A percentile compares a stretch with the other conserved stretches of the same genome.
These are phyloP conservation scores for Axinella damicornis DNA, from an alignment of 37 sponge, comb jelly and placozoan species.

Conservation along the genomic window DNA sequence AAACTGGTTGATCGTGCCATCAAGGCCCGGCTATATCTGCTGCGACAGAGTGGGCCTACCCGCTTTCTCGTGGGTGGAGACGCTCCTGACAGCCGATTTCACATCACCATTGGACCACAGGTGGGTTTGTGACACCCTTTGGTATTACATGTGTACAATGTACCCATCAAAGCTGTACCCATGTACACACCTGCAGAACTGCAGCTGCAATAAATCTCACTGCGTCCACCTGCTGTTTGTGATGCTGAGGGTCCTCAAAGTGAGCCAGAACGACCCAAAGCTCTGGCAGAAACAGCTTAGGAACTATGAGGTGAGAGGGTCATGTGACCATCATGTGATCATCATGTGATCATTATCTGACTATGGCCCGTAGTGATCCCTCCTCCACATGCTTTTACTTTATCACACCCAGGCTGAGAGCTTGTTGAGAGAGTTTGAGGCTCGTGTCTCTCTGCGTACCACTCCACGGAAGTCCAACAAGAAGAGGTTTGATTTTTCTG, in stretches of 20 bases:
- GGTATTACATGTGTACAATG: no score
- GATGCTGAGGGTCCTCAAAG: conserved; percentile 82
- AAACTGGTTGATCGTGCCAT: conserved; percentile 56
- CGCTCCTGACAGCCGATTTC: conserved; percentile 63
- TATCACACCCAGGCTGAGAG: conserved; percentile 20
- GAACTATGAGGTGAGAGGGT: conserved; percentile 80
- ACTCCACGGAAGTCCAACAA: conserved; percentile 9
- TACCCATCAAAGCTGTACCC: not conserved
- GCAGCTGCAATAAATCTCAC: conserved; percentile 72
- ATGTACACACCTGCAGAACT: conserved; percentile 57
- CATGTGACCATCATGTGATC: no score
- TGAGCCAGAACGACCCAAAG: conserved; percentile 47
- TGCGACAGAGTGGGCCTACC: conserved; percentile 68
- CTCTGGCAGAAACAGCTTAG: conserved; percentile 73
- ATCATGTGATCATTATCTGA: no score
- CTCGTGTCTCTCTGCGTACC: conserved; percentile 21
- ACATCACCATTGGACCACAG: conserved; percentile 78
- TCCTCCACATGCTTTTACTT: no score
- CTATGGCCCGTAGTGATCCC: no score
- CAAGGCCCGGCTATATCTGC: conserved; percentile 74
- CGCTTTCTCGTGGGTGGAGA: conserved; percentile 73
- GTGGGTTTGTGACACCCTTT: conserved; percentile 25
- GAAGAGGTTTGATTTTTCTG: conserved; percentile 18
- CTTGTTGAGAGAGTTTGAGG: conserved; percentile 15
- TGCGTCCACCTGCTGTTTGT: conserved; percentile 87